These are phyloP conservation scores for Sussaba pulchella DNA, from an alignment of 2,888 invertebrate species.

Conservation along the genomic window DNA sequence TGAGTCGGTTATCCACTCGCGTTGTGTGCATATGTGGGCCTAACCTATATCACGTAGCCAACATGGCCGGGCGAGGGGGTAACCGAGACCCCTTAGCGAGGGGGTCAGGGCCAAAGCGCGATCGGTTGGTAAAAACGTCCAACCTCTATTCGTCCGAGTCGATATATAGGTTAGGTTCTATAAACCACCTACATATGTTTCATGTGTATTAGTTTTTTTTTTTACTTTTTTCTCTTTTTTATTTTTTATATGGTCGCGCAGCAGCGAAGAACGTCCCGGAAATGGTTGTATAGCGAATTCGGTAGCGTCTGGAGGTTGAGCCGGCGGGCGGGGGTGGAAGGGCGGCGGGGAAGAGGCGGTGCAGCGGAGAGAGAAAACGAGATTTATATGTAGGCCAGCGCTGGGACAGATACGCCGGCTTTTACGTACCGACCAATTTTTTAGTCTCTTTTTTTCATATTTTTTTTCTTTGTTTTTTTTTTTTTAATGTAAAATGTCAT, in stretches of 20 bases:
- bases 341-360: background rate
- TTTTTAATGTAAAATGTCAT: too few relatives aligned
- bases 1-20: too few relatives aligned
- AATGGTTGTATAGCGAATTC: slow-evolving; percentile 9
- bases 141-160: background rate
- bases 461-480: too few relatives aligned
- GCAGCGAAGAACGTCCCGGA: slow-evolving; percentile 5
- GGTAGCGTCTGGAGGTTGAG: background rate
- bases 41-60: too few relatives aligned
- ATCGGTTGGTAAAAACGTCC: slow-evolving; percentile 32
- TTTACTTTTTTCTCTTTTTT: background rate
- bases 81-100: too few relatives aligned
- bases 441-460: too few relatives aligned
- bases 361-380: background rate
- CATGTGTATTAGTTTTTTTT: too few relatives aligned
- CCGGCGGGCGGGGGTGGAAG: background rate
- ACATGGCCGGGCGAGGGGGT: slow-evolving; percentile 46
- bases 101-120: slow-evolving; percentile 46
- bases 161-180: background rate
- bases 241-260: background rate
- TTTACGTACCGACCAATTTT: too few relatives aligned
- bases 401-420: too few relatives aligned
- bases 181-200: background rate
- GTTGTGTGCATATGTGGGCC: too few relatives aligned
- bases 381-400: background rate